phyloP scores from a whole-genome alignment of 1,140 invertebrate genomes.

The Heliconius nattereri region DNA sequence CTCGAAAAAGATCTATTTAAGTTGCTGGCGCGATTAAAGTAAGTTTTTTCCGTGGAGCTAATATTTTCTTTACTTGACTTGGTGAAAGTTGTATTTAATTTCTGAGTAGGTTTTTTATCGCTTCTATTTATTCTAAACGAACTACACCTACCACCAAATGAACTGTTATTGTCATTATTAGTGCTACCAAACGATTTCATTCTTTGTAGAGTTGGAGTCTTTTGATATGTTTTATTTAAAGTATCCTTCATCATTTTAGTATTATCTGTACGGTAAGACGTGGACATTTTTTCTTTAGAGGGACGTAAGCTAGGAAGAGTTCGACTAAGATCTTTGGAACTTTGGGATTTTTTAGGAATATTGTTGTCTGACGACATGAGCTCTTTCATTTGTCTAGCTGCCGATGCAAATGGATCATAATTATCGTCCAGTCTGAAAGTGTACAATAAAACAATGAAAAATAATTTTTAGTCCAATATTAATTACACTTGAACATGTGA shows the following conservation, averaged over 20 bases:
- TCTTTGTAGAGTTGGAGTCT: conserved; percentile 75
- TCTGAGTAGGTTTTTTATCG: conserved; percentile 71
- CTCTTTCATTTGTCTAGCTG: conserved; percentile 80
- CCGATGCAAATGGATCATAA: conserved; percentile 69
- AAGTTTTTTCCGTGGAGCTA: conserved; percentile 61
- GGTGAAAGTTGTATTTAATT: conserved; percentile 75
- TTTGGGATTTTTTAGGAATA: conserved; percentile 71
- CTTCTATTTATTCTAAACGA: conserved; percentile 75
- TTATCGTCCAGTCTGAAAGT: conserved; percentile 34
- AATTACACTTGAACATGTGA: no score
- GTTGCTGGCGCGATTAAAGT: conserved; percentile 65
- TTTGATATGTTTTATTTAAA: conserved; percentile 77
- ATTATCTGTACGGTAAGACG: conserved; percentile 55
- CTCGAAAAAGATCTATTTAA: conserved; percentile 75
- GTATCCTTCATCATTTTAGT: conserved; percentile 77
- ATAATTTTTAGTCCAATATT: not conserved
- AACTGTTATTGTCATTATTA: conserved; percentile 65
- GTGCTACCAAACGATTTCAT: conserved; percentile 79
- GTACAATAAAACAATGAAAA: not conserved
- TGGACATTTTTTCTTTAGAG: conserved; percentile 59
- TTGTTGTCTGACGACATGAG: conserved; percentile 78
- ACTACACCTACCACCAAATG: conserved; percentile 71
- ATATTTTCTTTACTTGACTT: conserved; percentile 78
- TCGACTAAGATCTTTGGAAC: conserved; percentile 68
- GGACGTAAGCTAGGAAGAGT: conserved; percentile 68